These are phyloP conservation scores for Glyphotaelius pellucidus DNA, from an alignment of 2,888 invertebrate species.

Conservation along the genomic window DNA sequence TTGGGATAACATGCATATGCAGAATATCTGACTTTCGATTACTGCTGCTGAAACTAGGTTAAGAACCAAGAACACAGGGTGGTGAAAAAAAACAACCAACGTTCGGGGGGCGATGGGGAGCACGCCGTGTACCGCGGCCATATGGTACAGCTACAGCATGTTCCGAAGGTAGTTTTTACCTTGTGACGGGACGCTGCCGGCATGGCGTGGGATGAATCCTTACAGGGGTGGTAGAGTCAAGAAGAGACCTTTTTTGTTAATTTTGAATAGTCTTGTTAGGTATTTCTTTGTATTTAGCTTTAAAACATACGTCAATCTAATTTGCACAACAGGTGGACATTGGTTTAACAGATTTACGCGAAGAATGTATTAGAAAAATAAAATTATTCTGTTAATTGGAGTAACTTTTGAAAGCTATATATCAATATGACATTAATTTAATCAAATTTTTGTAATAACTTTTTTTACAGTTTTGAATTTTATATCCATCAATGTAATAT, in stretches of 20 bases:
- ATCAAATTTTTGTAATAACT: too few species aligned
- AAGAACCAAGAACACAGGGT: constrained; percentile 6
- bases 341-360: too few species aligned
- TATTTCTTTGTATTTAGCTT: not conserved
- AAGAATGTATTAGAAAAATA: too few species aligned
- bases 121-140: constrained; percentile 49
- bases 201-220: constrained; percentile 56
- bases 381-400: too few species aligned
- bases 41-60: constrained; percentile 9
- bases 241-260: not conserved
- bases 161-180: constrained; percentile 54
- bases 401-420: too few species aligned
- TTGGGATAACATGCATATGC: too few species aligned
- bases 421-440: too few species aligned
- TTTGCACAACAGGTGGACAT: too few species aligned
- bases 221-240: constrained; percentile 36
- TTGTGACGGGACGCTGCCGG: constrained; percentile 54
- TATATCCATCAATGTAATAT: too few species aligned
- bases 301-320: not conserved
- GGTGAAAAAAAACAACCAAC: constrained; percentile 37
- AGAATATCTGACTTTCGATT: not conserved
- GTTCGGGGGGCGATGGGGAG: constrained; percentile 21
- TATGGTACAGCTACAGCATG: constrained; percentile 54
- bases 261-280: not conserved
- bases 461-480: too few species aligned